phyloP scores from a whole-genome alignment of 2,888 invertebrate species.

The Cephus pulcher region DNA sequence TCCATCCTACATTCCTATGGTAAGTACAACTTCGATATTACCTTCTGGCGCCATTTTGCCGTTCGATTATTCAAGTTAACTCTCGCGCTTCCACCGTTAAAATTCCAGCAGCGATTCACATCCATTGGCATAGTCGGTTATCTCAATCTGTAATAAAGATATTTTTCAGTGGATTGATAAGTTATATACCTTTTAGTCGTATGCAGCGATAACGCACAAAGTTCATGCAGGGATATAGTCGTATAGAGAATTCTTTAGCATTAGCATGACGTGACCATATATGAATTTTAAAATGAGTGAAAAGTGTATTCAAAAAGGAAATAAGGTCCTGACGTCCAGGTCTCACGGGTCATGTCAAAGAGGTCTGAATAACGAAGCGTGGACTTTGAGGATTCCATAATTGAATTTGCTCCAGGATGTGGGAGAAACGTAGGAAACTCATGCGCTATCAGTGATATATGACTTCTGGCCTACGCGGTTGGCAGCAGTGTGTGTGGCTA shows the following conservation, averaged over 20 bases:
- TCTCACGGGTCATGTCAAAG: background rate
- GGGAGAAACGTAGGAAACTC: slow-evolving; percentile 8
- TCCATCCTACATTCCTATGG: background rate
- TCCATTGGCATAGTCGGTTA: background rate
- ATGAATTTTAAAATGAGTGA: background rate
- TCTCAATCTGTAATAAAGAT: background rate
- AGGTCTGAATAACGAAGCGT: background rate
- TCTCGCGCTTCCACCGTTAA: background rate
- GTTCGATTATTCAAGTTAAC: background rate
- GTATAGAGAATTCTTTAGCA: background rate
- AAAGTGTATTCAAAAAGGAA: background rate
- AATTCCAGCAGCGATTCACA: background rate
- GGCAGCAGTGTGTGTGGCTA: background rate
- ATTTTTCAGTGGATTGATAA: background rate
- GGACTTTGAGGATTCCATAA: slow-evolving; percentile 21
- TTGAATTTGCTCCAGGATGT: slow-evolving; percentile 22
- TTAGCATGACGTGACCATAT: background rate
- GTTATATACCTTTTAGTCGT: background rate
- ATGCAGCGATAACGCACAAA: background rate
- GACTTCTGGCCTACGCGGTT: slow-evolving; percentile 6
- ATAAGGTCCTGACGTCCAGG: background rate
- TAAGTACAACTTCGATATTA: background rate
- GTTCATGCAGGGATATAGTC: background rate
- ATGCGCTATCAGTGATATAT: slow-evolving; percentile 28
- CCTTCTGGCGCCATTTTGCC: background rate